Percentiles rank a stretch among this genome's conserved stretches.
Conservation (phyloP, 1,140 invertebrate genomes). For the Drosophila oshimai region DNA sequence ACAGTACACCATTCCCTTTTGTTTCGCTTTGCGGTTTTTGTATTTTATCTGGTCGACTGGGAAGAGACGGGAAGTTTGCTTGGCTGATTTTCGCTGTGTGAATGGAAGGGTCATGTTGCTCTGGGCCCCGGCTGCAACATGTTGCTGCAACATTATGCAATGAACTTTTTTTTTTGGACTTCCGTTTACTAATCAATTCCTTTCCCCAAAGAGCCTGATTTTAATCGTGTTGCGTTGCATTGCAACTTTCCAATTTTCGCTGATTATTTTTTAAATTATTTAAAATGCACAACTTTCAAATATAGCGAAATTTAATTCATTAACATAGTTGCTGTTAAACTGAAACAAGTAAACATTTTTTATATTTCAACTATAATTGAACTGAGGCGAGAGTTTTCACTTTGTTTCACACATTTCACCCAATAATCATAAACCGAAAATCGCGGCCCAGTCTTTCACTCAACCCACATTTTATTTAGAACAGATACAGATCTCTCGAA, state of each 20-base stretch:
- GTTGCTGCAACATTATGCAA: conserved; percentile 28
- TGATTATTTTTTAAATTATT: conserved; percentile 28
- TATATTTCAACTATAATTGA: conserved; percentile 1
- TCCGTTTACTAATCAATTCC: background rate
- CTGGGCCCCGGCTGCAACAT: conserved; percentile 19
- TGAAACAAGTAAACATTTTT: background rate
- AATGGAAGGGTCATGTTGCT: conserved; percentile 20
- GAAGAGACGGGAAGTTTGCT: conserved; percentile 71
- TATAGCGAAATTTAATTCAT: conserved; percentile 27
- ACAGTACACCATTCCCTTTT: conserved; percentile 9
- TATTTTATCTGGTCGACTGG: conserved; percentile 64
- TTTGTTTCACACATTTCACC: conserved; percentile 63
- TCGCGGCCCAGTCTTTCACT: conserved; percentile 55
- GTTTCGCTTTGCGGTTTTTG: conserved; percentile 40
- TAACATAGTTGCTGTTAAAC: conserved; percentile 4
- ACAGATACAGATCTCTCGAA: conserved; percentile 73
- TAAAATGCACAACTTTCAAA: conserved; percentile 46
- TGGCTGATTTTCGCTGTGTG: conserved; percentile 44
- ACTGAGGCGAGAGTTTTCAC: conserved; percentile 47
- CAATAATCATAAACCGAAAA: conserved; percentile 55
- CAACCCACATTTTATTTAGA: conserved; percentile 75
- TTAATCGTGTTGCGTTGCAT: background rate
- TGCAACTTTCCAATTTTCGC: conserved; percentile 30
- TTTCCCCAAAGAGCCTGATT: background rate
- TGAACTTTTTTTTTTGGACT: background rate